Evolutionary conservation across 2,113 vertebrate genomes (phyloP).

Genomic region (Chinchilla lanigera): DNA sequence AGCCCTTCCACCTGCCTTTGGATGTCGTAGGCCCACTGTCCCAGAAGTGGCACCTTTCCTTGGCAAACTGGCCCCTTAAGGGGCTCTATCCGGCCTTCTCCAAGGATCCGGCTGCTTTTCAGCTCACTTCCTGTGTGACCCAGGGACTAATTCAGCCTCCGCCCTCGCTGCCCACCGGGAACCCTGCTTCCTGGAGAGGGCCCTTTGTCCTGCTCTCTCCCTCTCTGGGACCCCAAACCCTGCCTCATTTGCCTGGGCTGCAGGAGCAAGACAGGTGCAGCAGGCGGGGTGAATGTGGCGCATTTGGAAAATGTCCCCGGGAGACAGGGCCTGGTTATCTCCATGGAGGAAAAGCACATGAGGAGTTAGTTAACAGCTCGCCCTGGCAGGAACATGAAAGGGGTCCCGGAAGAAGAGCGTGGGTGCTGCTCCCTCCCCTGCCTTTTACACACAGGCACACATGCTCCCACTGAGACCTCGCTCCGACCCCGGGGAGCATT

Average conservation of each 20-base stretch:
- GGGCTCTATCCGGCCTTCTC: background rate
- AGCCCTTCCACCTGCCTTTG: background rate
- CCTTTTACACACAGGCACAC: background rate
- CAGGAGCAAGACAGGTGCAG: background rate
- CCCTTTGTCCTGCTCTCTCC: background rate
- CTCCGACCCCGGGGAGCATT: constrained; percentile 33
- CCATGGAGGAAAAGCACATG: background rate
- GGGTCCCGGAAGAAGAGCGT: background rate
- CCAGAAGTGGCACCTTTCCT: background rate
- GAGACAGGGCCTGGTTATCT: constrained; percentile 32
- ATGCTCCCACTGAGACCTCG: constrained; percentile 60
- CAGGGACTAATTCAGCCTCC: background rate
- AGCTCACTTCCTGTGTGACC: background rate
- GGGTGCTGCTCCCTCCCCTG: background rate
- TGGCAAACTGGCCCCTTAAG: background rate
- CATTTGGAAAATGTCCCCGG: background rate
- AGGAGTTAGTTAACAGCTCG: constrained; percentile 25
- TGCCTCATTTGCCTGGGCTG: background rate
- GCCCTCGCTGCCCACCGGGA: background rate
- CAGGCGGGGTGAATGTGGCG: background rate
- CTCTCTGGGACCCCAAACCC: background rate
- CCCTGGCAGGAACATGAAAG: background rate
- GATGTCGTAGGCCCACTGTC: background rate
- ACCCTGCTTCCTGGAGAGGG: background rate
- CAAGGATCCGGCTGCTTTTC: background rate